A percentile compares a stretch with the other conserved stretches of the same genome.
Conservation (phyloP, 2,113 vertebrate genomes). For the Chinchilla lanigera region DNA sequence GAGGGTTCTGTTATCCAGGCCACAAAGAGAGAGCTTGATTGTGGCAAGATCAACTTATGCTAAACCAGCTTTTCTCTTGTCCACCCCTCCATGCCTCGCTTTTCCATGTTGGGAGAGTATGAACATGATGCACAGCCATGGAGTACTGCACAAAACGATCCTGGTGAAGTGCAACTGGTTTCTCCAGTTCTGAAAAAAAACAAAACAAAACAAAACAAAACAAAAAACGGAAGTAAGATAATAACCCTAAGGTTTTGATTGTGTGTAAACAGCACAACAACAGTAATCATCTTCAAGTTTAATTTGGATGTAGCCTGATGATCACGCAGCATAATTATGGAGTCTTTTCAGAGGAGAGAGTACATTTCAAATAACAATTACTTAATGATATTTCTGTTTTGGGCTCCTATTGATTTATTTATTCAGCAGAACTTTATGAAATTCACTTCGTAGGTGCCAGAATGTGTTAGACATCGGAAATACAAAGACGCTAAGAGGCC, state of each 20-base stretch:
- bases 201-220: too few species aligned
- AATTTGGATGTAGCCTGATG: slow-evolving; percentile 8
- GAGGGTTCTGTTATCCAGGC: neutral
- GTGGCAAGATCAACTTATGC: neutral
- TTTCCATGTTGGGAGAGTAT: neutral
- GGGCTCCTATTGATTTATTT: slow-evolving; percentile 9
- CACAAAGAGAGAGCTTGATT: neutral
- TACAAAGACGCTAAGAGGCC: neutral
- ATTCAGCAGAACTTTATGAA: slow-evolving; percentile 20
- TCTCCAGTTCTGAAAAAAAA: slow-evolving; percentile 1
- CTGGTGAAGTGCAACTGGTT: neutral
- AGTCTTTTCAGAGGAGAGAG: neutral
- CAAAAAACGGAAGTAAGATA: neutral
- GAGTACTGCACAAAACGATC: neutral
- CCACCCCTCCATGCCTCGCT: neutral
- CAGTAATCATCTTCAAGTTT: slow-evolving; percentile 57
- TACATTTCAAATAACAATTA: slow-evolving; percentile 38
- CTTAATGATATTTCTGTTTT: slow-evolving; percentile 38
- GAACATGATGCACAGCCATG: neutral
- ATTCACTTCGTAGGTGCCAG: neutral
- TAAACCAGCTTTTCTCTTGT: neutral
- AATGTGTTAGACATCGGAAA: neutral
- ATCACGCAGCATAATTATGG: neutral
- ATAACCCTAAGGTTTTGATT: slow-evolving; percentile 16
- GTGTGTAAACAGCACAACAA: neutral